These are phyloP conservation scores for Pseudonaja textilis DNA, from an alignment of 2,113 vertebrate species.

Conservation along the genomic window DNA sequence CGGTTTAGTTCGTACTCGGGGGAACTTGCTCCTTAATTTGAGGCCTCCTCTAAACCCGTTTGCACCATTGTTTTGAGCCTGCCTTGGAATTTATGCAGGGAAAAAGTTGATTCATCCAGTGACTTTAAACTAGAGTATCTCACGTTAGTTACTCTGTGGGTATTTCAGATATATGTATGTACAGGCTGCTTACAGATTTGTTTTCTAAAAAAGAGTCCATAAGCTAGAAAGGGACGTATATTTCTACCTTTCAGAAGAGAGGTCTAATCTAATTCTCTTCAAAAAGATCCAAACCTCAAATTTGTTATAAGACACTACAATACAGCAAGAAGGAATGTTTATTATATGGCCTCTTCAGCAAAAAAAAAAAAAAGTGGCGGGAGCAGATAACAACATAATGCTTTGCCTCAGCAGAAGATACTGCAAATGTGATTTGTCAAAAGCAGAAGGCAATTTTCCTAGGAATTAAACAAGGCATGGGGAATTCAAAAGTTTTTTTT, in stretches of 20 bases:
- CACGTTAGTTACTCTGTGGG: not conserved
- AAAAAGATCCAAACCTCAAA: not conserved
- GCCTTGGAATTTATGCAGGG: not conserved
- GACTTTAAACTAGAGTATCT: not conserved
- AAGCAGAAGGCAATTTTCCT: not conserved
- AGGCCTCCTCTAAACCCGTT: not conserved
- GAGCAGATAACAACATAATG: not conserved
- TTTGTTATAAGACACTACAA: not conserved
- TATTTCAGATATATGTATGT: slow-evolving; percentile 18
- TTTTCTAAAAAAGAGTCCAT: not conserved
- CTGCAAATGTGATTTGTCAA: not conserved
- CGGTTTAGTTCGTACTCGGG: not conserved
- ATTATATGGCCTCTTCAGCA: not conserved
- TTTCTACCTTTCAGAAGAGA: not conserved
- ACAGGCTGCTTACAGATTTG: slow-evolving; percentile 36
- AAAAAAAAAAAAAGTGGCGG: not conserved
- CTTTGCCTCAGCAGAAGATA: not conserved
- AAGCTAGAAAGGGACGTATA: not conserved
- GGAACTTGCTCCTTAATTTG: not conserved
- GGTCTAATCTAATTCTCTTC: not conserved
- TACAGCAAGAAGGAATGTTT: not conserved
- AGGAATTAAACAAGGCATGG: not conserved
- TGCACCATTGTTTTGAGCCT: not conserved
- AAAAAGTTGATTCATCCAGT: not conserved
- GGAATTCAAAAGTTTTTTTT: not conserved